Conservation (phyloP, 2,113 vertebrate genomes). For the Sinosuthora webbiana region DNA sequence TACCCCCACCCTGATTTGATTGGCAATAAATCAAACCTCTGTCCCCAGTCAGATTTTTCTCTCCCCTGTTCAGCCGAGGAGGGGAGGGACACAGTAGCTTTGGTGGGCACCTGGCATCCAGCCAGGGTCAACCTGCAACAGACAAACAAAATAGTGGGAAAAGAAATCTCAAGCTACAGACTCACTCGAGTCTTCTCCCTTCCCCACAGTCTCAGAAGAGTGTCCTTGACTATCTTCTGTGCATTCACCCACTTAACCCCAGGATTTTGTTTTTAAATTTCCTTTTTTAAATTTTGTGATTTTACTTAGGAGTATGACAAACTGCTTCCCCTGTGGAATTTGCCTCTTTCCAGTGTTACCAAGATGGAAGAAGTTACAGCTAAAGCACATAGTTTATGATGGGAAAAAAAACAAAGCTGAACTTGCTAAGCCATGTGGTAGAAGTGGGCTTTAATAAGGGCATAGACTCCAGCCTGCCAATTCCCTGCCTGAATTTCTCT, state of each 20-base stretch:
- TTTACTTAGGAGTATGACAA: neutral
- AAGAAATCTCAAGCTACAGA: neutral
- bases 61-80: neutral
- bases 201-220: neutral
- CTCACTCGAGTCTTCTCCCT: neutral
- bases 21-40: neutral
- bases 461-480: neutral
- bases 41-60: neutral
- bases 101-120: neutral
- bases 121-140: neutral
- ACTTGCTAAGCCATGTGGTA: neutral
- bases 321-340: neutral
- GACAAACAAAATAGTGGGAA: neutral
- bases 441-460: neutral
- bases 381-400: neutral
- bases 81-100: neutral
- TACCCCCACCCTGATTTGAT: neutral
- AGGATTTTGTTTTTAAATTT: neutral
- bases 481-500: neutral
- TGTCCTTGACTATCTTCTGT: neutral
- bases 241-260: neutral
- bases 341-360: neutral
- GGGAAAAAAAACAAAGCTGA: neutral
- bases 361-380: neutral
- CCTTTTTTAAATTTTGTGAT: neutral